Base-by-base conservation (phyloP, 2,888 invertebrate genomes). In the Caenorhabditis doughertyi region DNA sequence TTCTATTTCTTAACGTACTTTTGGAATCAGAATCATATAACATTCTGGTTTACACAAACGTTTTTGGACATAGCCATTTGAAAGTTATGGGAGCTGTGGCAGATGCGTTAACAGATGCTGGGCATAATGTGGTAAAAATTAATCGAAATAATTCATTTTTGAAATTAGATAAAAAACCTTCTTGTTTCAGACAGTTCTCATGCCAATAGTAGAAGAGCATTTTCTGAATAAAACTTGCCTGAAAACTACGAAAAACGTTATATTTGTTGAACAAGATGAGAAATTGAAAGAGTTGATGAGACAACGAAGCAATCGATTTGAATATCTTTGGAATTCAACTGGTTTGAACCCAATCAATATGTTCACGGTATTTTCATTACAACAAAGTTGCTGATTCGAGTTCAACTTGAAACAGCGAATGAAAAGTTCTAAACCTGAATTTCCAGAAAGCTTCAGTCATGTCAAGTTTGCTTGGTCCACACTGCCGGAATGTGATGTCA, bases 51-150 rank as follows among this genome's bases (percentile, higher is more conserved):
- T 86, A 83, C 68, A 62, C 82, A 3, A 82, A 80, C 16, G 29
- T 81, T 18, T 84, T 86, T 64, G 84, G 82, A 2, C 71, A 73
- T n/a, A 81, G 81, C 58, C 86, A 86, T 65, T 49, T 83, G n/a
- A 76, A 80, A 29, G 56, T 76, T 25, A 23, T 85, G 53, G 79
- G 74, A 18, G 29, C 60, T 3, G 64, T 85, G 3, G 81, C 85
- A n/a, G 85, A 85, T 53, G 62, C 70, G 1, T 42, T 85, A 11
- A 79, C 83, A 13, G 83, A 85, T 51, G 79, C 73, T 8, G 85
- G 85, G 21, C 77, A 81, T 29, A 74, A 85, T 68, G 83, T 85
- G 81, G 85, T 85, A 3, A 53, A 29, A 32, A 13, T 3, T 9
- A n/a, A 42, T 16, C 42, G 11, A 42, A 42, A 21, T 2, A 2